Evolutionary conservation across 1,140 invertebrate genomes (phyloP), one percentile per base, ranked within the genome.

Genomic region (Heliconius himera): DNA sequence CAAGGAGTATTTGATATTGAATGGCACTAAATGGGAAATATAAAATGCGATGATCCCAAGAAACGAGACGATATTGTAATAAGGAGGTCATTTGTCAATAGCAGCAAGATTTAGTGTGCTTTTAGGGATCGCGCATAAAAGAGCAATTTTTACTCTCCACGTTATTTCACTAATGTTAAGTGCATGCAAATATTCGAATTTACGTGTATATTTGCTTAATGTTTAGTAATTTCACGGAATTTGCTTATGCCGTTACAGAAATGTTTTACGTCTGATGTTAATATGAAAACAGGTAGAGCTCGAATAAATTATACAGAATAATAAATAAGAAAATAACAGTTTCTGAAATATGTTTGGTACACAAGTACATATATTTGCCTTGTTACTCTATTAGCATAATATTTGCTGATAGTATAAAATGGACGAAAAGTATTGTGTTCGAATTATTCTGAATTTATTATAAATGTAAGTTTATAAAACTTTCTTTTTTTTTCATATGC

Each of bases 31-130:
- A 77, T 73, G 79, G 81, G 78, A 79, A 87, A 85, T 85, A 89
- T 88, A 88, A 87, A 86, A 89, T 86, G 74, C 78, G 80, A 87
- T 81, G 84, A 81, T 76, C 82, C 74, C 81, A 76, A 82, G 85
- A 88, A 88, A 85, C 82, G 88, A 88, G 86, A 87, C 82, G 80
- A 82, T 85, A 89, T 89, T 91, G 86, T 91, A 90, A 92, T 86
- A 82, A 91, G 88, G 73, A 74, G 74, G 85, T 88, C 85, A 89
- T 92, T 92, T 91, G 89, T 92, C 91, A 90, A 92, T 91, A 91
- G 77, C 78, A 79, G 76, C 72, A 82, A 88, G 85, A 90, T 92
- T 91, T 91, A 91, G 86, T 86, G 84, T 86, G 81, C 85, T 81
- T 83, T 88, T 87, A 89, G 85, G 73, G 70, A 77, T 73, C 79